These are phyloP conservation scores for Eilema griseolum DNA, from an alignment of 2,888 invertebrate genomes.

Conservation along the genomic window DNA sequence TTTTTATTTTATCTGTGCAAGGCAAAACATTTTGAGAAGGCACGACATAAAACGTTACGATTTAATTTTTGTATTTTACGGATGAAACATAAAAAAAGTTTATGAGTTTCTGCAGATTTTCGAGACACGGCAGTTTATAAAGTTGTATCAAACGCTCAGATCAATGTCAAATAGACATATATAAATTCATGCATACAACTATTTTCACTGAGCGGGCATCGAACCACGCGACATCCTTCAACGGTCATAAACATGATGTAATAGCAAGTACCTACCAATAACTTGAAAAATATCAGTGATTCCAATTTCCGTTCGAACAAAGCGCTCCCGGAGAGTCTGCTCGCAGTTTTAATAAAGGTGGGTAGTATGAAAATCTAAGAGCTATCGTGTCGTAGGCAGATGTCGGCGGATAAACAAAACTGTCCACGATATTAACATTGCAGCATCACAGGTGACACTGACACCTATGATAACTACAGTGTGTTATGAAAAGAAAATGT, in stretches of 20 bases:
- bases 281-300: constrained; percentile 3
- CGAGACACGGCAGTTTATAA: not conserved
- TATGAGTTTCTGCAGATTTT: not conserved
- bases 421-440: constrained; percentile 58
- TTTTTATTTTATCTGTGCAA: constrained; percentile 28
- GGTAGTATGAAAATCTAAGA: constrained; percentile 43
- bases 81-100: not conserved
- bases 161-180: too few species aligned
- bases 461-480: constrained; percentile 44
- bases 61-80: not conserved
- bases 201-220: too few species aligned
- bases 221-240: too few species aligned
- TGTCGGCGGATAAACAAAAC: constrained; percentile 61
- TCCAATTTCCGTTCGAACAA: not conserved
- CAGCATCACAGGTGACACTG: constrained; percentile 53
- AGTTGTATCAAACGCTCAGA: not conserved
- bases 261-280: not conserved
- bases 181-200: too few species aligned
- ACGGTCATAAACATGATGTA: too few species aligned
- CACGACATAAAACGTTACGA: not conserved
- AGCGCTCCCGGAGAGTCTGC: not conserved
- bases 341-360: constrained; percentile 32
- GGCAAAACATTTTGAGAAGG: not conserved
- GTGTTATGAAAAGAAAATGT: constrained; percentile 22
- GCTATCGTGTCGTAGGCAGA: constrained; percentile 52